Conservation (phyloP, 2,113 vertebrate genomes). For the Cyanoderma ruficeps region DNA sequence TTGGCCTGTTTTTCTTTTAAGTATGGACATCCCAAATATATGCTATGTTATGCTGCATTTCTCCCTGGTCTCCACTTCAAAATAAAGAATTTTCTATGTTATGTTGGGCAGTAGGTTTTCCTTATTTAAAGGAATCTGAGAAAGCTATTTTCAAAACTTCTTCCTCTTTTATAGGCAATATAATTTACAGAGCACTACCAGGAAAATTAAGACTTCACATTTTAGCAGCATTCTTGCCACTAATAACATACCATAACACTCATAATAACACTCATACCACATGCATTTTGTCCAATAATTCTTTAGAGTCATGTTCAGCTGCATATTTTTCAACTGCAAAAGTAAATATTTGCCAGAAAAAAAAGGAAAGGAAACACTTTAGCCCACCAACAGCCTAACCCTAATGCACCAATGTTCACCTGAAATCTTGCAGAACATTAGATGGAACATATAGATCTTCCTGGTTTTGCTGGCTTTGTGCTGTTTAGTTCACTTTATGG, state of each 20-base stretch:
- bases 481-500: neutral
- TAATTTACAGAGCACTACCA: neutral
- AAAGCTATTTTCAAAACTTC: neutral
- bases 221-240: neutral
- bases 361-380: neutral
- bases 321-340: neutral
- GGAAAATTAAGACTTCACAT: neutral
- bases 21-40: neutral
- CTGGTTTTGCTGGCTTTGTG: neutral
- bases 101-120: neutral
- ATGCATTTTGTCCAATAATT: neutral
- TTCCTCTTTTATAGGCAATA: neutral
- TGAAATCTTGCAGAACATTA: neutral
- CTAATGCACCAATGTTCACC: neutral
- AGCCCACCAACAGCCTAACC: neutral
- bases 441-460: neutral
- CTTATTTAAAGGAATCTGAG: neutral
- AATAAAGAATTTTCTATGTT: neutral
- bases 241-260: neutral
- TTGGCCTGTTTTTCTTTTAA: neutral
- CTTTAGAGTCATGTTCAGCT: neutral
- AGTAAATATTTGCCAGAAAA: neutral
- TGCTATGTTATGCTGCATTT: neutral
- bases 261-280: neutral
- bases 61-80: neutral